A percentile compares a stretch with the other conserved stretches of the same genome.
Evolutionary conservation across 37 sponge, comb jelly and placozoan genomes (phyloP).

Genomic region (Tethya wilhelma): DNA sequence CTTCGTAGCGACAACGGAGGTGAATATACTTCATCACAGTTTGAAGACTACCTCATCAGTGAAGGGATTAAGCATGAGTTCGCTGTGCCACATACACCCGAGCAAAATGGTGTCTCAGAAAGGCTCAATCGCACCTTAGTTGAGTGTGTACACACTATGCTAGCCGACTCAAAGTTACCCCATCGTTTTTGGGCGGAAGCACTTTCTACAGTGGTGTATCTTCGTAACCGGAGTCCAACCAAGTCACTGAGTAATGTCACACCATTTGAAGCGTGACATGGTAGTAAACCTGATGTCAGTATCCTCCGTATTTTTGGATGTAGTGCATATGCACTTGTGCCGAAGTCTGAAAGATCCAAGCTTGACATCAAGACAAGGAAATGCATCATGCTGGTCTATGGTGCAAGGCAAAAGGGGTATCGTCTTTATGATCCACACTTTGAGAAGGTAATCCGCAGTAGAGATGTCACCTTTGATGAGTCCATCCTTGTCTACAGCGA

Average conservation of each 20-base stretch:
- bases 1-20: constrained; percentile 34
- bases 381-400: constrained; percentile 29
- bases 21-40: constrained; percentile 57
- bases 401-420: no score
- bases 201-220: constrained; percentile 16
- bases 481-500: background rate
- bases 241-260: background rate
- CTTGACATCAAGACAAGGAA: constrained; percentile 25
- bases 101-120: constrained; percentile 52
- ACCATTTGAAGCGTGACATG: constrained; percentile 31
- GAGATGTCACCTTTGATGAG: constrained; percentile 17
- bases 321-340: constrained; percentile 12
- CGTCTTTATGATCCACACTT: constrained; percentile 41
- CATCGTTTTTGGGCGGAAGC: constrained; percentile 43
- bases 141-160: constrained; percentile 43
- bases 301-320: constrained; percentile 29
- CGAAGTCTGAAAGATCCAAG: constrained; percentile 14
- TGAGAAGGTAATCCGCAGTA: background rate
- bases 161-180: constrained; percentile 35
- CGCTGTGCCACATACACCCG: constrained; percentile 46
- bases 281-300: constrained; percentile 18
- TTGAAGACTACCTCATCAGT: constrained; percentile 29
- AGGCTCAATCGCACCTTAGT: constrained; percentile 48
- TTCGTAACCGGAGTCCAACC: constrained; percentile 61
- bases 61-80: constrained; percentile 40